A percentile compares a stretch with the other conserved stretches of the same genome.
Conservation (phyloP, 2,797 vertebrate genomes). For the Acanthornis magna region DNA sequence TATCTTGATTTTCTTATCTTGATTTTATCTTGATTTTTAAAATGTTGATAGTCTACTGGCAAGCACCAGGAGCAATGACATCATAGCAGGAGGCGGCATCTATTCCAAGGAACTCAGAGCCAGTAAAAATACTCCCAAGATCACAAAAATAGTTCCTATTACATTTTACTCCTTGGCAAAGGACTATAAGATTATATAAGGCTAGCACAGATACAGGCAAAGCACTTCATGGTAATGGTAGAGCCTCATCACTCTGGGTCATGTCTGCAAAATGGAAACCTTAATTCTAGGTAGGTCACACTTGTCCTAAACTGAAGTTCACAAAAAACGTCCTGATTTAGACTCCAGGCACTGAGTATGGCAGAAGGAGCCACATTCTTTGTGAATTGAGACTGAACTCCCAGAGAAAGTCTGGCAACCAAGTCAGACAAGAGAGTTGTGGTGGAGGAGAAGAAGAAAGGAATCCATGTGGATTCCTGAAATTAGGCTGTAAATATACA, state of each 20-base stretch:
- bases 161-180: constrained; percentile 44
- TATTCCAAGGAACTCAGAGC: constrained; percentile 48
- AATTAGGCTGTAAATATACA: background rate
- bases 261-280: background rate
- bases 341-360: background rate
- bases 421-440: background rate
- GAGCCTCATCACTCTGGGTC: background rate
- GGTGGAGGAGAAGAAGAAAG: background rate
- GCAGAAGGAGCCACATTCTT: background rate
- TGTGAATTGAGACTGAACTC: background rate
- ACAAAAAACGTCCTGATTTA: background rate
- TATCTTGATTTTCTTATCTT: background rate
- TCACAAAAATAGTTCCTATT: constrained; percentile 52
- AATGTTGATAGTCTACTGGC: constrained; percentile 8
- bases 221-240: background rate
- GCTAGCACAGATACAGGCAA: background rate
- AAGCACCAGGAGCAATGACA: constrained; percentile 28
- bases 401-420: background rate
- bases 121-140: constrained; percentile 46
- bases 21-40: background rate
- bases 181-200: constrained; percentile 39
- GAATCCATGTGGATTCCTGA: background rate
- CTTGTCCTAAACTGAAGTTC: background rate
- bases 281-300: constrained; percentile 23
- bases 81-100: constrained; percentile 59